These are phyloP conservation scores for Opisthocomus hoazin DNA, from an alignment of 2,113 vertebrate genomes.

Conservation along the genomic window DNA sequence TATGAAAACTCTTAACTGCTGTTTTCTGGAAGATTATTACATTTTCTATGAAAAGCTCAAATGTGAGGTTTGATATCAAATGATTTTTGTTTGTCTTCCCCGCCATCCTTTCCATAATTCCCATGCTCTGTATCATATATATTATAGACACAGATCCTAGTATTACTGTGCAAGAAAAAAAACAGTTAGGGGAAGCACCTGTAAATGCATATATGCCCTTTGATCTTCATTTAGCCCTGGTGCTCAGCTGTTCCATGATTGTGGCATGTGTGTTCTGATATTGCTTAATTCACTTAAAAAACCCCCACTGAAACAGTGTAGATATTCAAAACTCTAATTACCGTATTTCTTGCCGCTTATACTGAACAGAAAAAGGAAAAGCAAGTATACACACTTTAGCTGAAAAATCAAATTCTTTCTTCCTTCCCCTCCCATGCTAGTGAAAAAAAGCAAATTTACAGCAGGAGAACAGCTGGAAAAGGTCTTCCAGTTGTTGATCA, in stretches of 20 bases:
- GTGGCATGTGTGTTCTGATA: background rate
- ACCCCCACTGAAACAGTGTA: background rate
- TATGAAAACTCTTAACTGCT: background rate
- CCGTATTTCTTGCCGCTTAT: background rate
- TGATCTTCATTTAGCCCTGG: background rate
- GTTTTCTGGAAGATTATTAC: background rate
- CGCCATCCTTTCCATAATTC: background rate
- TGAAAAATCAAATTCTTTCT: background rate
- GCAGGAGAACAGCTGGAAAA: background rate
- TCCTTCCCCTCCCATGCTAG: background rate
- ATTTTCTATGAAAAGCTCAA: background rate
- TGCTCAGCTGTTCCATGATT: background rate
- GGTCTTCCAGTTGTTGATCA: background rate
- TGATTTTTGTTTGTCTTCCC: background rate
- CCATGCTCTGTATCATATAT: background rate
- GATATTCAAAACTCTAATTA: background rate
- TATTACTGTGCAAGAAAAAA: background rate
- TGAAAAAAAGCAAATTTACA: background rate
- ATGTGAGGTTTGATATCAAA: background rate
- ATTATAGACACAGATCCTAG: background rate
- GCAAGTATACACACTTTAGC: background rate
- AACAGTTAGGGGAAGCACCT: background rate
- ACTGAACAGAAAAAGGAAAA: background rate
- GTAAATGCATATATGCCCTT: background rate
- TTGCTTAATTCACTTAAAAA: background rate